phyloP scores from a whole-genome alignment of 92 coral and sea anemone species.

The Epizoanthus ramosus region DNA sequence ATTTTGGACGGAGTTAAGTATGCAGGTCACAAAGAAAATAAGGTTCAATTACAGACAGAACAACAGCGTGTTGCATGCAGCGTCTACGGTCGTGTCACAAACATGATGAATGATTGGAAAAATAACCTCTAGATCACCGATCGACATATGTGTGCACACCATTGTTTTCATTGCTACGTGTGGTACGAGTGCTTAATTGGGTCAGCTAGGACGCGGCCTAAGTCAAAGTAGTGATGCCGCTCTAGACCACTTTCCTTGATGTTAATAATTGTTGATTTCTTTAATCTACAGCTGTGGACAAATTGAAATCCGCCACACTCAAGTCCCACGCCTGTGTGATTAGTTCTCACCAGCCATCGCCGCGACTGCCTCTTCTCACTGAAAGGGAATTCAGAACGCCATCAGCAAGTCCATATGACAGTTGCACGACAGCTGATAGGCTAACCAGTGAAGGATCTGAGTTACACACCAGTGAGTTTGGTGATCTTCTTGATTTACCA shows the following conservation, averaged over 20 bases:
- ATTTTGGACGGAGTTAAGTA: too few relatives aligned
- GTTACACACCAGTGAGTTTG: slow-evolving; percentile 73
- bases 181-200: too few relatives aligned
- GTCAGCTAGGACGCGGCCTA: too few relatives aligned
- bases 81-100: too few relatives aligned
- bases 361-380: slow-evolving; percentile 16
- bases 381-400: slow-evolving; percentile 7
- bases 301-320: slow-evolving; percentile 47
- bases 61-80: too few relatives aligned
- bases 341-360: slow-evolving; percentile 76
- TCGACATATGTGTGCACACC: too few relatives aligned
- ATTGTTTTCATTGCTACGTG: too few relatives aligned
- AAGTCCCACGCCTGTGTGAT: slow-evolving; percentile 71
- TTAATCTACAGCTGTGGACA: slow-evolving; percentile 65
- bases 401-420: not conserved
- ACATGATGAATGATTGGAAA: too few relatives aligned
- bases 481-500: slow-evolving; percentile 74
- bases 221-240: too few relatives aligned
- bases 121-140: too few relatives aligned
- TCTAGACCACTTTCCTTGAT: not conserved
- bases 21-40: too few relatives aligned
- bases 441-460: slow-evolving; percentile 48
- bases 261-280: not conserved
- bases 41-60: too few relatives aligned
- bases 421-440: slow-evolving; percentile 20